These are phyloP conservation scores for Callipepla squamata DNA, from an alignment of 2,113 vertebrate species.

Conservation along the genomic window DNA sequence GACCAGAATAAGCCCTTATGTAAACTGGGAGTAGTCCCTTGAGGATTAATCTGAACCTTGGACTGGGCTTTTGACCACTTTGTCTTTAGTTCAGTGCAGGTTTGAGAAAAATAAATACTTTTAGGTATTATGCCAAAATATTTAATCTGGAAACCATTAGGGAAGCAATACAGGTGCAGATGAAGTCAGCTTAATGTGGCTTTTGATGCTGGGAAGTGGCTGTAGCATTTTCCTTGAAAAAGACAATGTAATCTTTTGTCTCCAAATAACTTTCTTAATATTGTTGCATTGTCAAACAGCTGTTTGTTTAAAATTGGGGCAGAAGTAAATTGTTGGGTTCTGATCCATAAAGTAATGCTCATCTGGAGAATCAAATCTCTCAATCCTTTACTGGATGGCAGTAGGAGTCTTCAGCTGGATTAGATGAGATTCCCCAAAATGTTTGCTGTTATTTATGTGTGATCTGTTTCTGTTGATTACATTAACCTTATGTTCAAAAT, in stretches of 20 bases:
- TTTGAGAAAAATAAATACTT: not conserved
- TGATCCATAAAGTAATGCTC: not conserved
- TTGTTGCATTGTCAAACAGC: not conserved
- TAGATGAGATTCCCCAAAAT: not conserved
- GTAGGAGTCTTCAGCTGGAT: not conserved
- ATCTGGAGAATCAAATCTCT: not conserved
- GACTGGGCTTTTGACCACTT: not conserved
- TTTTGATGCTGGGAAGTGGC: not conserved
- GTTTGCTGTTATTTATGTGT: not conserved
- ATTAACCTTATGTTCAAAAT: accelerated
- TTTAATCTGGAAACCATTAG: constrained; percentile 9
- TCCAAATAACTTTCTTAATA: not conserved
- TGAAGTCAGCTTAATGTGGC: not conserved
- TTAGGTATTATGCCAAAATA: not conserved
- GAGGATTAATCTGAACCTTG: not conserved
- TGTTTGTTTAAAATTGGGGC: not conserved
- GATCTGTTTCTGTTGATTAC: not conserved
- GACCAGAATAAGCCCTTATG: not conserved
- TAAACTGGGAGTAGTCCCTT: not conserved
- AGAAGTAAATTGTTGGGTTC: not conserved
- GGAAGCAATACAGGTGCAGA: not conserved
- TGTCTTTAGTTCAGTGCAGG: not conserved
- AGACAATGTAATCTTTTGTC: not conserved
- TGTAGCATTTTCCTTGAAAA: not conserved
- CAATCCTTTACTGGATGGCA: not conserved